Conservation (phyloP, 2,113 vertebrate genomes). For the Malurus elegans region DNA sequence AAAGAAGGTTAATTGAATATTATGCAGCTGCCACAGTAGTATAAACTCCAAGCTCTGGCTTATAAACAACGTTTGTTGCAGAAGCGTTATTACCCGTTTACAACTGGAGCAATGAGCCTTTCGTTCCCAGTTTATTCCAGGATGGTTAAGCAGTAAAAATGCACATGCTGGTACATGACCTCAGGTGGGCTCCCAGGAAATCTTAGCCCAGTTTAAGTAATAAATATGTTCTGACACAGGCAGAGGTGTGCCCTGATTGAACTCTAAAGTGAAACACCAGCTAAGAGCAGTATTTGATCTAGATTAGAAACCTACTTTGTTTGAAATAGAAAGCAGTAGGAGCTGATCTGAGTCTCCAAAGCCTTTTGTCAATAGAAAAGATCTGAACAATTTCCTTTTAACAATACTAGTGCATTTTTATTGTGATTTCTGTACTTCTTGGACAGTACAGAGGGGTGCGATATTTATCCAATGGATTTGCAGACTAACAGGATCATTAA, state of each 20-base stretch:
- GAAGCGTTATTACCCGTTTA: neutral
- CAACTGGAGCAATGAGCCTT: neutral
- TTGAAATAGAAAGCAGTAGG: conserved; percentile 5
- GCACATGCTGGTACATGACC: neutral
- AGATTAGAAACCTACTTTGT: conserved; percentile 24
- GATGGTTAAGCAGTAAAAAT: neutral
- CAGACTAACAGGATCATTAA: neutral
- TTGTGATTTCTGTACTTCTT: neutral
- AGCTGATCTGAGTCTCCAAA: conserved; percentile 1
- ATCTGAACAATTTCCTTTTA: conserved; percentile 14
- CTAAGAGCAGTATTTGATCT: conserved; percentile 29
- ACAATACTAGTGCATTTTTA: neutral
- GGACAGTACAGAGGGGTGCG: neutral
- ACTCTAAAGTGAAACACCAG: conserved; percentile 3
- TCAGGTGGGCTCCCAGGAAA: neutral
- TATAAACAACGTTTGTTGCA: conserved; percentile 21
- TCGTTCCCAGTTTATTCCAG: neutral
- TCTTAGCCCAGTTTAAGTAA: conserved; percentile 12
- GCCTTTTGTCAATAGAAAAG: conserved; percentile 1
- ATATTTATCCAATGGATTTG: neutral
- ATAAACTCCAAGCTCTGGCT: neutral
- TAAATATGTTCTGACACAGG: neutral
- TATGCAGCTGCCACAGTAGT: neutral
- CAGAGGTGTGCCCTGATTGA: neutral
- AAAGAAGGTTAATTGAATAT: conserved; percentile 46